Base-by-base conservation (phyloP, 2,888 invertebrate genomes). In the Dilophus febrilis region DNA sequence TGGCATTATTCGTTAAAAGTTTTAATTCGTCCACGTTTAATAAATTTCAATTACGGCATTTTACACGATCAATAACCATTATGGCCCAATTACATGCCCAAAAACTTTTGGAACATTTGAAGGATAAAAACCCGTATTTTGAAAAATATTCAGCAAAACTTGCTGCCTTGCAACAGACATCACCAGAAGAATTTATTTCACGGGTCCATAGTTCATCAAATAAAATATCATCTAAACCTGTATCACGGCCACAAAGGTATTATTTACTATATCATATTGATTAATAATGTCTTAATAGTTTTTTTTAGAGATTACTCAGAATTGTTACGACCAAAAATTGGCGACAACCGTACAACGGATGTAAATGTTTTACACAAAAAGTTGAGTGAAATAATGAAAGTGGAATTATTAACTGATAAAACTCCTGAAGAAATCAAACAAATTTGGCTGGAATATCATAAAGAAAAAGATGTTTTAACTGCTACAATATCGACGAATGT, bases 391-490 rank as follows among this genome's bases (percentile, higher is more conserved):
- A 72, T 87, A 41, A 80, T 88, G 68, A 87, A 85, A 63, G 47
- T 77, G 28, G 83, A 86, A 12, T 64, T 86, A 42, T 68, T 88
- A 1, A 57, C 66, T 48, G 74, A 81, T 49, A 83, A 85, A 58
- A 65, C 64, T 42, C 66, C 71, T 13, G 70, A 74, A 26, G 86
- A 87, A 57, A 77, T 90, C 28, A 64, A 70, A 48, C 53, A 64
- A 38, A 83, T 88, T 47, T 88, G 90, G 88, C 67, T 74, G 38
- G 72, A 79, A 51, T 86, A 86, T 57, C 85, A 87, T 53, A 73
- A 74, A 46, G 67, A 72, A 7, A 84, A 84, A 57, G 77, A 82
- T 51, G 76, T 74, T 13, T 73, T 88, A 49, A 75, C 77, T 8
- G 86, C 84, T 1, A 71, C 72, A 1, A 71, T 88, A 45, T 75